phyloP scores from a whole-genome alignment of 2,888 invertebrate genomes.

The Aporophyla lueneburgensis region DNA sequence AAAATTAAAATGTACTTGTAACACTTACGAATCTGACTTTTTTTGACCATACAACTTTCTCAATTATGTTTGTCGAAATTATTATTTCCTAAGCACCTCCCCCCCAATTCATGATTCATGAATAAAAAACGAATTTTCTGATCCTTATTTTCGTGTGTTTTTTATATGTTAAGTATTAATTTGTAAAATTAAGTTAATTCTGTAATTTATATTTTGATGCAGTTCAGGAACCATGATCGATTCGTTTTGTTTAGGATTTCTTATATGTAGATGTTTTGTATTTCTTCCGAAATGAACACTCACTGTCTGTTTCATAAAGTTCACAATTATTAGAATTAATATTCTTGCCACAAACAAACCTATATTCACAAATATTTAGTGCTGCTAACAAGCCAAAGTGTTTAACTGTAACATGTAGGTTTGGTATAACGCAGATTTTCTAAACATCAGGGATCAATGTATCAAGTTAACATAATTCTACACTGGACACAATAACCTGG shows the following conservation, averaged over 20 bases:
- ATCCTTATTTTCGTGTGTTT: neutral
- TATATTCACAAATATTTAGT: neutral
- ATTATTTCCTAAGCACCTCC: neutral
- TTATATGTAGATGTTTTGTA: neutral
- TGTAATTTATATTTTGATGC: neutral
- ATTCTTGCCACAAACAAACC: neutral
- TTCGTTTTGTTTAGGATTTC: neutral
- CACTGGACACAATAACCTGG: conserved; percentile 28
- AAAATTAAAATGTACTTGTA: neutral
- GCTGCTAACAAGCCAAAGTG: neutral
- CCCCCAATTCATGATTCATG: neutral
- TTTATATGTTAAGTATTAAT: neutral
- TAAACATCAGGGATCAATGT: neutral
- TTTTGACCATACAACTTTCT: neutral
- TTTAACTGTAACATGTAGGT: neutral
- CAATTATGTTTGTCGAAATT: neutral
- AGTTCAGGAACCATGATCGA: neutral
- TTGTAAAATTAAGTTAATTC: neutral
- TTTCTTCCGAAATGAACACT: neutral
- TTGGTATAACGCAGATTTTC: neutral
- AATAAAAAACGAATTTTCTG: no score
- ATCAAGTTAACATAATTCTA: neutral
- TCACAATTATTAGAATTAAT: neutral
- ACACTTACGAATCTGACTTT: neutral
- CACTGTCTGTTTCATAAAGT: neutral